A percentile compares a stretch with the other conserved stretches of the same genome.
Evolutionary conservation across 92 coral and sea anemone species (phyloP).

Genomic region (Palythoa caribaeorum): DNA sequence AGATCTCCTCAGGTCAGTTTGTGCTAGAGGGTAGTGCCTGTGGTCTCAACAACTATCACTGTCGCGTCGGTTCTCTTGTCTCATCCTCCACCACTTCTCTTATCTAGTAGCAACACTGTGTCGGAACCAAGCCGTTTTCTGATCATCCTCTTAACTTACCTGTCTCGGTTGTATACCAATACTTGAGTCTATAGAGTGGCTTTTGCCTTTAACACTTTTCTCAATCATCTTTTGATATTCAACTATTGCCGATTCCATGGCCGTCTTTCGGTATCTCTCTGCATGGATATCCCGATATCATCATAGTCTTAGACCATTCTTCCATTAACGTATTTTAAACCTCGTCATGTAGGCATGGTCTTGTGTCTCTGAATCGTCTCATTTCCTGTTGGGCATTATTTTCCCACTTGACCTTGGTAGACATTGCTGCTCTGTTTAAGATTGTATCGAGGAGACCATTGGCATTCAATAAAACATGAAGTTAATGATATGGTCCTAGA

Average conservation of each 20-base stretch:
- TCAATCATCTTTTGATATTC: not conserved
- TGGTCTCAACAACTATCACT: not conserved
- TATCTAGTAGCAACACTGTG: no score
- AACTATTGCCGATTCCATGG: not conserved
- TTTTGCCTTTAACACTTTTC: no score
- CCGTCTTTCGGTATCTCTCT: not conserved
- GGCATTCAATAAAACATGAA: no score
- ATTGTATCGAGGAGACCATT: no score
- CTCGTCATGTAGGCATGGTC: slow-evolving; percentile 2
- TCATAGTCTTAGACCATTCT: not conserved
- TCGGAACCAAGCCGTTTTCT: no score
- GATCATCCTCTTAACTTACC: no score
- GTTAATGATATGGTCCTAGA: no score
- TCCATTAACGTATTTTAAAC: not conserved
- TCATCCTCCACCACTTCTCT: no score
- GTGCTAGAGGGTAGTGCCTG: not conserved
- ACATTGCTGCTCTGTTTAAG: no score
- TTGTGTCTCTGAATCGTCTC: not conserved
- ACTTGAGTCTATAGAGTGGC: no score
- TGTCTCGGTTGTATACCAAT: no score
- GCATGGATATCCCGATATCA: not conserved
- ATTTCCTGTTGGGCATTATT: not conserved
- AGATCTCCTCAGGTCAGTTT: not conserved
- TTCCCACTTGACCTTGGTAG: no score
- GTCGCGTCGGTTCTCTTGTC: not conserved